phyloP scores from a whole-genome alignment of 2,113 vertebrate genomes.

The Gracilinanus agilis region DNA sequence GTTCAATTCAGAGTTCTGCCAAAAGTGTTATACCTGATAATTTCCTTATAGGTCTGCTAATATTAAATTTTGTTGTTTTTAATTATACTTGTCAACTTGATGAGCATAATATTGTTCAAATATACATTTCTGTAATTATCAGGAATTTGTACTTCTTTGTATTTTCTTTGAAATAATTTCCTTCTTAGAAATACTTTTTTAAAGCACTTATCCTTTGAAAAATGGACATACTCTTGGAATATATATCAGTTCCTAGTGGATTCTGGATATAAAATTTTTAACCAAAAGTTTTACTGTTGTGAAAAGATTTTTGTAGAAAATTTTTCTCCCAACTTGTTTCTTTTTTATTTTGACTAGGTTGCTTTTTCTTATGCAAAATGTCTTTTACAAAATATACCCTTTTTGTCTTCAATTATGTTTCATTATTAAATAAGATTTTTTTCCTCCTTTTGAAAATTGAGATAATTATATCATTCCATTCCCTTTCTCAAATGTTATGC shows the following conservation, averaged over 20 bases:
- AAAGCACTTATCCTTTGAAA: neutral
- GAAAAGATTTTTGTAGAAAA: neutral
- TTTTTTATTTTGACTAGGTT: neutral
- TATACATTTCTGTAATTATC: neutral
- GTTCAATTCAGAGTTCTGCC: neutral
- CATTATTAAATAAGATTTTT: neutral
- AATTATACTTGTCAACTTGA: neutral
- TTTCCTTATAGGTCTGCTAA: neutral
- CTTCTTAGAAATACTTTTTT: neutral
- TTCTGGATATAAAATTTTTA: neutral
- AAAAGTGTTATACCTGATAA: neutral
- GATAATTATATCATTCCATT: neutral
- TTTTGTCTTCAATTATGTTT: neutral
- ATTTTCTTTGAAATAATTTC: neutral
- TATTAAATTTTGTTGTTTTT: neutral
- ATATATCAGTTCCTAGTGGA: neutral
- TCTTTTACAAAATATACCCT: neutral
- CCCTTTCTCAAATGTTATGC: neutral
- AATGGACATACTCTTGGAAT: neutral
- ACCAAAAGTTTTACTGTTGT: neutral
- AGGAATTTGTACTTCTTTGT: neutral
- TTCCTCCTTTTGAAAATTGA: neutral
- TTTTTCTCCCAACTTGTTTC: neutral
- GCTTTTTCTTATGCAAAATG: neutral
- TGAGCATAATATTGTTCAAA: neutral